phyloP scores from a whole-genome alignment of 2,888 invertebrate genomes.

The Cheilosia grossa region DNA sequence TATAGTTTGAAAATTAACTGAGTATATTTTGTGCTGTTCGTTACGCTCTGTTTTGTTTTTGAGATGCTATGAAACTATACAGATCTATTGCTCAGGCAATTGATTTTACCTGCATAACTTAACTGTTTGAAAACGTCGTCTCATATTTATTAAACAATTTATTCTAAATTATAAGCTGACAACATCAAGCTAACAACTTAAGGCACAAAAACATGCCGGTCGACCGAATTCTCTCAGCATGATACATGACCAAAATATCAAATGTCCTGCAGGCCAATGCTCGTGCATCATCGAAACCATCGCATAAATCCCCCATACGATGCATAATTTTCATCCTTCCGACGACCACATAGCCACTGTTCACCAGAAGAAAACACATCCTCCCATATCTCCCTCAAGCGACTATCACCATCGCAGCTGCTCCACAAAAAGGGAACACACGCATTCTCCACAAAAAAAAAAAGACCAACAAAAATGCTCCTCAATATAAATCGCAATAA shows the following conservation, averaged over 20 bases:
- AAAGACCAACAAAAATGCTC: constrained; percentile 15
- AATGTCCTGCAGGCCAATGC: constrained; percentile 56
- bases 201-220: constrained; percentile 47
- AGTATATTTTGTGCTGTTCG: too few species aligned
- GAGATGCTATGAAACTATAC: too few species aligned
- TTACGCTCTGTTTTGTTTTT: too few species aligned
- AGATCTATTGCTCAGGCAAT: too few species aligned
- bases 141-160: constrained; percentile 16
- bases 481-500: constrained; percentile 65
- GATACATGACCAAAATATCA: constrained; percentile 61
- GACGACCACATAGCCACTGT: constrained; percentile 37
- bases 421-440: constrained; percentile 25
- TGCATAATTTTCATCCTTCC: constrained; percentile 57
- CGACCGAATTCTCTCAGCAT: constrained; percentile 41
- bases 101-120: too few species aligned
- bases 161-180: too few species aligned
- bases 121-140: neutral
- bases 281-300: constrained; percentile 68
- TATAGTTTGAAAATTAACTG: too few species aligned
- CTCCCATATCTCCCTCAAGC: constrained; percentile 46
- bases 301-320: constrained; percentile 66
- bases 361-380: constrained; percentile 25
- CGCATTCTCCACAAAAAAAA: constrained; percentile 37
- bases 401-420: constrained; percentile 42
- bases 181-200: constrained; percentile 43